Conservation (phyloP, 2,888 invertebrate species). For the Ophion slaviceki region DNA sequence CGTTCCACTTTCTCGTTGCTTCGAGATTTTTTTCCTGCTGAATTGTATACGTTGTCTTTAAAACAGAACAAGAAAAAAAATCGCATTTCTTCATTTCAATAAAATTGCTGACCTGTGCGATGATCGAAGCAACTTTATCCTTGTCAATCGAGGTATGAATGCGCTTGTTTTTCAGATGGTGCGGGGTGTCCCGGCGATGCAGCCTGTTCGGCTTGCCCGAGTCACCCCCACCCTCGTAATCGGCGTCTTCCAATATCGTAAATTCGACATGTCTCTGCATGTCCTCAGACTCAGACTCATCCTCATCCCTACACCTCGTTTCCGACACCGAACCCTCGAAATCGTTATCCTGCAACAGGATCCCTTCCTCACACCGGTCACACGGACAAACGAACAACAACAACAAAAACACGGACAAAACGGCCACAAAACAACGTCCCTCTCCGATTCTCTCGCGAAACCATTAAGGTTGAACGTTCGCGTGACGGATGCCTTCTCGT, state of each 20-base stretch:
- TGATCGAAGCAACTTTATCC: slow-evolving; percentile 90
- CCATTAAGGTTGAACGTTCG: slow-evolving; percentile 27
- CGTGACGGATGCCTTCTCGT: neutral
- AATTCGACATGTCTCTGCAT: slow-evolving; percentile 82
- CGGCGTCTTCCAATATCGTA: slow-evolving; percentile 81
- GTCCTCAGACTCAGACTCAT: slow-evolving; percentile 88
- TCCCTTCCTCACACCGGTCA: slow-evolving; percentile 66
- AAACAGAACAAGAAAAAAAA: too few species aligned
- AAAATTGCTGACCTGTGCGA: slow-evolving; percentile 86
- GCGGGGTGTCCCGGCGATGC: slow-evolving; percentile 98
- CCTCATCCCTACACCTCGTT: slow-evolving; percentile 85
- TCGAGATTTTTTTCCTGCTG: slow-evolving; percentile 45
- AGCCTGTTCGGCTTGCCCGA: slow-evolving; percentile 88
- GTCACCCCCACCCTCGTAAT: slow-evolving; percentile 84
- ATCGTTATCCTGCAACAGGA: slow-evolving; percentile 78
- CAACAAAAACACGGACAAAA: slow-evolving; percentile 27
- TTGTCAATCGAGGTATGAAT: slow-evolving; percentile 89
- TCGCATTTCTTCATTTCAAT: slow-evolving; percentile 33
- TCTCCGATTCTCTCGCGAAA: slow-evolving; percentile 30
- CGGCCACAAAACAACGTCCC: neutral
- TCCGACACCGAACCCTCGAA: slow-evolving; percentile 85
- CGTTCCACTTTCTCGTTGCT: slow-evolving; percentile 51
- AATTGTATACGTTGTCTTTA: slow-evolving; percentile 9
- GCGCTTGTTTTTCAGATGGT: slow-evolving; percentile 99
- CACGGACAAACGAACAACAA: slow-evolving; percentile 38